These are phyloP conservation scores for Tetragnatha versicolor DNA, from an alignment of 1,140 invertebrate species.

Conservation along the genomic window DNA sequence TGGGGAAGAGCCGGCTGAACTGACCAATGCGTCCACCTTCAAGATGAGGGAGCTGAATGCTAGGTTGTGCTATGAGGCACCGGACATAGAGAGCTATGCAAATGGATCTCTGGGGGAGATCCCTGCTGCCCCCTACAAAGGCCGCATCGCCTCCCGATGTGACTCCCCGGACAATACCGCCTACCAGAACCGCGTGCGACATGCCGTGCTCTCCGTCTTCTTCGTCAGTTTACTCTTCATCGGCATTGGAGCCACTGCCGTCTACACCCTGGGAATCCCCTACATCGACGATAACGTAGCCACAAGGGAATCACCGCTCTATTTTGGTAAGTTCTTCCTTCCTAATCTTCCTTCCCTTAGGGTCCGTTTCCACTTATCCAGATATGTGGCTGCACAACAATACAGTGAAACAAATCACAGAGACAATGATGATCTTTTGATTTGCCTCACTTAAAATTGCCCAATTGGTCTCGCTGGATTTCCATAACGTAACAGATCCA, in stretches of 20 bases:
- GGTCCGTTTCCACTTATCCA: too few species aligned
- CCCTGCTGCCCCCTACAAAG: conserved; percentile 32
- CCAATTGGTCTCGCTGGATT: too few species aligned
- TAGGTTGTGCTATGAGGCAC: conserved; percentile 41
- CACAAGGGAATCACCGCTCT: conserved; percentile 87
- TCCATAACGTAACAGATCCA: too few species aligned
- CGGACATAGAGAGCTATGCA: too few species aligned
- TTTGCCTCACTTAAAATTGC: too few species aligned
- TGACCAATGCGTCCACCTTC: conserved; percentile 31
- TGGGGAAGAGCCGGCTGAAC: conserved; percentile 23
- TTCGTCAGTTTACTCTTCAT: conserved; percentile 86
- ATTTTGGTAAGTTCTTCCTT: conserved; percentile 76
- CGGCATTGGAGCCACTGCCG: conserved; percentile 89
- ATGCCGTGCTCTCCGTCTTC: conserved; percentile 75
- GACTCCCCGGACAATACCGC: conserved; percentile 43
- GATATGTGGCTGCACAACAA: too few species aligned
- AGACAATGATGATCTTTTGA: too few species aligned
- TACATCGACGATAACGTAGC: conserved; percentile 94
- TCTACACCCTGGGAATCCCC: conserved; percentile 91
- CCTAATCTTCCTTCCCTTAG: not conserved
- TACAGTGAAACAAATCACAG: too few species aligned
- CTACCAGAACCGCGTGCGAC: conserved; percentile 49
- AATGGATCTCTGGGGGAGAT: too few species aligned
- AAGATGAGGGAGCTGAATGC: conserved; percentile 48
- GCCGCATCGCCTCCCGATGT: conserved; percentile 43